Base-by-base conservation (phyloP, 2,113 vertebrate genomes). In the Hippoglossus stenolepis region DNA sequence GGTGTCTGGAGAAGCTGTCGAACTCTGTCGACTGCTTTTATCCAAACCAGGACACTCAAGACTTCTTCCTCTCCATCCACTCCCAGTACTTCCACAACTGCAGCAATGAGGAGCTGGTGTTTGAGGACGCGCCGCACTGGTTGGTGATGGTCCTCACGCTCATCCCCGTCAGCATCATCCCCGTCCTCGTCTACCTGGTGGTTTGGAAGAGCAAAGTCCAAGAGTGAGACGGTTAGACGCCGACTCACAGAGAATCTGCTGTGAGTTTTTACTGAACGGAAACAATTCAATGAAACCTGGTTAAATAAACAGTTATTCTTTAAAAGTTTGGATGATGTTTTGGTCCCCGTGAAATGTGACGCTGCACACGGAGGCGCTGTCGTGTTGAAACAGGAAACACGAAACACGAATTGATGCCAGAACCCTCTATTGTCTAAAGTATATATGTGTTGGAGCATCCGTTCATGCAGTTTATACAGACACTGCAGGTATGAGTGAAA, bases 121-220 rank as follows among this genome's bases (percentile, higher is more conserved):
- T 70, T 0, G 14, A 17, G 2, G 93, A 94, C 0, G 76, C 87
- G 0, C 94, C 94, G 5, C 67, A 80, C 0, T n/a, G 24, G 3
- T 20, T 93, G 65, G 86, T 93, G 49, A 57, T 94, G 15, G 3
- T 56, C 0, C 89, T 94, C 67, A 94, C 93, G 0, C 81, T 94
- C 57, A 26, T 92, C 60, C 92, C 93, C 0, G 89, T 95, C 26
- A 77, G 79, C 77, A 21, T 94, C 49, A 90, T 95, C 67, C 92
- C 93, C 0, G 1, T 85, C 3, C 82, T 94, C 70, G 90, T 94
- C 47, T 93, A 85, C 54, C 56, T 93, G 69, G 85, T 93, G 11
- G 71, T 90, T 2, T 77, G 78, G 76, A 94, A 87, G 51, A 93
- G 87, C 23, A 87, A 85, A 20, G 49, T 77, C 23, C 69, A 73